Percentiles rank a stretch among this genome's conserved stretches.
These are phyloP conservation scores for Parapristionchus giblindavisi DNA, from an alignment of 2,888 invertebrate species.

Conservation along the genomic window DNA sequence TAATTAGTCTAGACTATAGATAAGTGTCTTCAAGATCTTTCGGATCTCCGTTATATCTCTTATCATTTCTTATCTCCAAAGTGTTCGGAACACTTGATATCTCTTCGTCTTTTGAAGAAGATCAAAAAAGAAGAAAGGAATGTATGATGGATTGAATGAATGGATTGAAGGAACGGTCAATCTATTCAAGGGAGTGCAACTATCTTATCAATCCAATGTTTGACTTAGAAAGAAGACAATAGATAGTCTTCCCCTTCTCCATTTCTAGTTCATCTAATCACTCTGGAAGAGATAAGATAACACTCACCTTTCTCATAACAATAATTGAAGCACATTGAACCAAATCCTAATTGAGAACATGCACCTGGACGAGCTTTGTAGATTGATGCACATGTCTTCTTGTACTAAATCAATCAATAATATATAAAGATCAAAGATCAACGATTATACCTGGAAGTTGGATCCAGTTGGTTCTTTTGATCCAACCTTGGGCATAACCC, in stretches of 20 bases:
- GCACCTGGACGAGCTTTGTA: conserved; percentile 67
- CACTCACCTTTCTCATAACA: conserved; percentile 62
- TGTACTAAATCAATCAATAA: conserved; percentile 53
- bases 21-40: no score
- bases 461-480: conserved; percentile 65
- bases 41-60: no score
- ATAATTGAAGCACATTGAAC: conserved; percentile 69
- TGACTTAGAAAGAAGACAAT: neutral
- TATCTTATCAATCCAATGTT: neutral
- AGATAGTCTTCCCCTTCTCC: neutral
- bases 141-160: neutral
- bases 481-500: conserved; percentile 62
- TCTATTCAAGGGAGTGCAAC: neutral
- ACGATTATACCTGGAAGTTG: conserved; percentile 61
- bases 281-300: neutral
- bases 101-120: no score
- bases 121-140: neutral
- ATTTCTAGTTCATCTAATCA: neutral
- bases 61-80: no score
- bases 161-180: neutral
- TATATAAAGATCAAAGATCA: neutral
- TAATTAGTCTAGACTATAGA: no score
- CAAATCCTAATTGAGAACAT: conserved; percentile 66
- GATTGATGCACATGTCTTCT: conserved; percentile 68
- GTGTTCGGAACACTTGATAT: no score